A percentile compares a stretch with the other conserved stretches of the same genome.
phyloP scores from a whole-genome alignment of 2,888 invertebrate species.

The Vanessa cardui region DNA sequence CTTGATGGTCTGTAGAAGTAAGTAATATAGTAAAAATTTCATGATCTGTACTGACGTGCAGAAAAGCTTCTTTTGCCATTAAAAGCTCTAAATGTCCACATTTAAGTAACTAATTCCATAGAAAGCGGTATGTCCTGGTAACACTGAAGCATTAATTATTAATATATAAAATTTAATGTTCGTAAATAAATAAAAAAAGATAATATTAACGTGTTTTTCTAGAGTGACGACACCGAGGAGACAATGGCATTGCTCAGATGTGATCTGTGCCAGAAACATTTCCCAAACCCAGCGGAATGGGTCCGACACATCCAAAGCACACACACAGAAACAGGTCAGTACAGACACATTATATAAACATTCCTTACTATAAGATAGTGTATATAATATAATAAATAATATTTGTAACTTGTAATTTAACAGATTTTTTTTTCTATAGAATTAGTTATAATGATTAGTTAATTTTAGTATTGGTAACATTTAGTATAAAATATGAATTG shows the following conservation, averaged over 20 bases:
- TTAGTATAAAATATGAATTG: no score
- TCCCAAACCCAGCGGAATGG: slow-evolving; percentile 93
- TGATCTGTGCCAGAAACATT: slow-evolving; percentile 89
- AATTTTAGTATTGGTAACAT: not conserved
- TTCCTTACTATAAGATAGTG: not conserved
- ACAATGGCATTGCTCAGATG: slow-evolving; percentile 89
- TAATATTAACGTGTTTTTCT: slow-evolving; percentile 25
- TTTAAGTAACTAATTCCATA: no score
- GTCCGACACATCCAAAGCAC: slow-evolving; percentile 92
- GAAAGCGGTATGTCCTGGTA: no score
- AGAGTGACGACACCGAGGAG: slow-evolving; percentile 87
- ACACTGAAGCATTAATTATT: no score
- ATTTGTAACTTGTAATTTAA: not conserved
- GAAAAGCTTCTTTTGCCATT: no score
- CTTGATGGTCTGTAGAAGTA: no score
- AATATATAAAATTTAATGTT: not conserved
- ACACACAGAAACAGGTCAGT: slow-evolving; percentile 87
- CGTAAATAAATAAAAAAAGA: no score
- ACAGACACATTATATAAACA: not conserved
- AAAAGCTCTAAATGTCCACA: no score
- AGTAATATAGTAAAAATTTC: no score
- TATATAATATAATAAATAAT: not conserved
- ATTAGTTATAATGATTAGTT: not conserved
- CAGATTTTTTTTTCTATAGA: not conserved
- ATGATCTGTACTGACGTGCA: no score